Evolutionary conservation across 2,113 vertebrate species (phyloP), one percentile per base, ranked within the genome.

Genomic region (Glareola pratincola): DNA sequence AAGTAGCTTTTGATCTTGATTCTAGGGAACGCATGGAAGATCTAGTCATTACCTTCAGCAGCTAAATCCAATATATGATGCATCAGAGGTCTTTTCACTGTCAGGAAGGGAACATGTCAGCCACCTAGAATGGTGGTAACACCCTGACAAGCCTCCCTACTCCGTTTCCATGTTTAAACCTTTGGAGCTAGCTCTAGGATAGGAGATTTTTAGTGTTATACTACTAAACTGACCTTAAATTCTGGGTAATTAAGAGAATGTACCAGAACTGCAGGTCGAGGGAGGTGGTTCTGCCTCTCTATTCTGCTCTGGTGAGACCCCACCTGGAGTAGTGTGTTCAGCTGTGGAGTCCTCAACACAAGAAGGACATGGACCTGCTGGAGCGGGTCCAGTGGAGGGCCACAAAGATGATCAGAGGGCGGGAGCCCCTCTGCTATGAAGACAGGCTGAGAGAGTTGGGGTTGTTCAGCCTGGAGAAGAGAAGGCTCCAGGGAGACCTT

Each of bases 21-120:
- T 26, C 14, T 8, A 5, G 18, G 29, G 18, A 79, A 69, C 21
- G 23, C 26, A 43, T 64, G 41, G 59, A 45, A 79, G 36, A 27
- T 17, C 10, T n/a, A 64, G 47, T 26, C 41, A 24, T 77, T 32
- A 10, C 7, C 23, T 68, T 76, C 53, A 72, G 47, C 4, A 34
- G 14, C 14, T n/a, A 22, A 6, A 23, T 4, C 2, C 5, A 37
- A n/a, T 20, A 34, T 0, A 4, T 11, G 29, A 53, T 22, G 18
- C 20, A 68, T 19, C 14, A 75, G 23, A 77, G 23, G 43, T 43
- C 23, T 48, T 18, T 64, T 27, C 34, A 32, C 16, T 41, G 62
- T 11, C 48, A 71, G 48, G 10, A 69, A 77, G 14, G 26, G 30
- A 66, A 67, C 5, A 2, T 8, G 50, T 22, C 41, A 45, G 45